Base-by-base conservation (phyloP, 2,797 vertebrate species). In the Sebastes hopkinsi region DNA sequence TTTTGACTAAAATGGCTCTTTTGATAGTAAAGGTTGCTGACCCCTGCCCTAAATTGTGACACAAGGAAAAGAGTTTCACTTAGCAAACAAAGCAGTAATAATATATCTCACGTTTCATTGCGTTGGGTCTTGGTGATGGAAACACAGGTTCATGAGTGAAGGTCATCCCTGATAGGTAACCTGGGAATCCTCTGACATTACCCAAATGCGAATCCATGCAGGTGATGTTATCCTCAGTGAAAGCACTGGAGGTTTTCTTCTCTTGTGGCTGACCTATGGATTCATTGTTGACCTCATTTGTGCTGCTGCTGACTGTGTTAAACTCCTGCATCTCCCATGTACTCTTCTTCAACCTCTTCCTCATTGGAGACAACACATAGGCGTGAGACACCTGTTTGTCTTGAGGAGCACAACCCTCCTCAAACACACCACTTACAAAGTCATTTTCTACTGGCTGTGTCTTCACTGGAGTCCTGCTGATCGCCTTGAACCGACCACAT, bases 91-190 rank as follows among this genome's bases (percentile, higher is more conserved):
- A 58, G 6, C n/a, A n/a, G 22, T 1, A 32, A 18, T 12, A 13
- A 67, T n/a, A 60, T 13, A 60, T 13, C 77, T 79, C 69, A 91
- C 91, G 34, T 80, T 89, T 94, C 22, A 74, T 64, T 60, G 82
- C 66, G 6, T 8, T 61, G 11, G 61, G 58, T 61, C 84, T 82
- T 4, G 75, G 61, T 10, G 86, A 81, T 22, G 78, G 16, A 2
- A 73, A 20, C 34, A 34, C n/a, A 4, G 34, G 9, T 20, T 80
- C 66, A 1, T 10, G 18, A 3, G 18, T 34, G 50, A n/a, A 23
- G 25, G 56, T 79, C 46, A 32, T 67, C 16, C 66, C 64, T 66
- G 50, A 8, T 4, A 1, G 54, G 20, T 77, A 72, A 14, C 30
- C 46, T 5, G 66, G 27, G 7, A 27, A 18, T 20, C 65, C 55